Evolutionary conservation across 1,140 invertebrate species (phyloP).

Genomic region (Delia radicum): DNA sequence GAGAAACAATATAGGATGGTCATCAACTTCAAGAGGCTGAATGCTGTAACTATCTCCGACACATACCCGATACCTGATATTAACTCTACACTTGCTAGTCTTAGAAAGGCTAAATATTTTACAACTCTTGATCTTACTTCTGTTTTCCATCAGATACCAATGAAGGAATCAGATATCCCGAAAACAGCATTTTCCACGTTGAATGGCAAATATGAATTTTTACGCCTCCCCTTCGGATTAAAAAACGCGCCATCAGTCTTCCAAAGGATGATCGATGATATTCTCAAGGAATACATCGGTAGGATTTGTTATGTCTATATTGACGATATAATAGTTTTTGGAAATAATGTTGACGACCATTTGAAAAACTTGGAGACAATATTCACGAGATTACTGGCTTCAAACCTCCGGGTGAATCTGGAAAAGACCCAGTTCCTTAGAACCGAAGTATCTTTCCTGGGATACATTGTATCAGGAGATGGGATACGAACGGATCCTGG

Average conservation of each 20-base stretch:
- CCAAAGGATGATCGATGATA: conserved; percentile 37
- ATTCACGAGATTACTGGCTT: no score
- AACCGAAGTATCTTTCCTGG: no score
- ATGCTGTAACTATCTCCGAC: not conserved
- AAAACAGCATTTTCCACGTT: not conserved
- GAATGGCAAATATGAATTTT: not conserved
- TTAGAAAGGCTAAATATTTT: no score
- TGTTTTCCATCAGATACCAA: not conserved
- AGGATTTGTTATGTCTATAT: no score
- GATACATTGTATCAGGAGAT: no score
- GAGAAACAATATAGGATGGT: not conserved
- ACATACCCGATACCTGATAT: not conserved
- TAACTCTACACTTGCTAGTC: not conserved
- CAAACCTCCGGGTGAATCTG: no score
- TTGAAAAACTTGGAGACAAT: no score
- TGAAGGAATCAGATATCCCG: not conserved
- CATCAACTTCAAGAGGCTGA: not conserved
- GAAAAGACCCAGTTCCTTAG: no score
- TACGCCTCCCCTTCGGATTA: conserved; percentile 43
- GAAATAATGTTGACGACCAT: no score
- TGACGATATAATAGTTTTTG: no score
- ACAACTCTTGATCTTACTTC: not conserved
- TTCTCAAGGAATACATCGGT: conserved; percentile 35
- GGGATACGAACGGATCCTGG: no score
- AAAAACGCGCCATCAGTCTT: conserved; percentile 44